These are phyloP conservation scores for Danio choprae DNA, from an alignment of 2,797 vertebrate species.

Conservation along the genomic window DNA sequence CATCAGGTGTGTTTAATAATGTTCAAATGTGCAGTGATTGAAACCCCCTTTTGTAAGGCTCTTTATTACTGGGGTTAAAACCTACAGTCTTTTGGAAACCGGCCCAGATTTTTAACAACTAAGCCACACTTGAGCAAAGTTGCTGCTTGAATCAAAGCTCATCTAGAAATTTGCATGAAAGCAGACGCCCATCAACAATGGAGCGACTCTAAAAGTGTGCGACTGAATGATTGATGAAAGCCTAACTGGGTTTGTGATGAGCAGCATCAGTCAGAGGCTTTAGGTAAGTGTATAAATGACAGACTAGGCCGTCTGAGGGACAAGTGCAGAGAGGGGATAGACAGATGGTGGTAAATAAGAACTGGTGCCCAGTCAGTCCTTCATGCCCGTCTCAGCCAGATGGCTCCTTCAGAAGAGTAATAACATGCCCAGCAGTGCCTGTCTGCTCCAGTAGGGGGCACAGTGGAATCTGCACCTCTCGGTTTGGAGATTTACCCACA, in stretches of 20 bases:
- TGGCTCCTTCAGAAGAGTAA: constrained; percentile 57
- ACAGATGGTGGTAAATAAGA: constrained; percentile 71
- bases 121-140: not conserved
- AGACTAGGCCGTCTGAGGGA: constrained; percentile 6
- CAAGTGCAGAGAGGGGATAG: constrained; percentile 30
- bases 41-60: not conserved
- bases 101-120: not conserved
- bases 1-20: too few species aligned
- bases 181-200: constrained; percentile 43
- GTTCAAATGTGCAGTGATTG: not conserved
- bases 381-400: constrained; percentile 67
- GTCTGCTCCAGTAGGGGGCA: constrained; percentile 55
- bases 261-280: constrained; percentile 17
- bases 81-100: not conserved
- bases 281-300: constrained; percentile 35
- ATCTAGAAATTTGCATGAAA: not conserved
- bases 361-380: constrained; percentile 57
- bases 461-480: not conserved
- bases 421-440: constrained; percentile 40
- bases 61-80: constrained; percentile 4
- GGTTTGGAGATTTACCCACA: constrained; percentile 1
- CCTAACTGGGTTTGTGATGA: constrained; percentile 11
- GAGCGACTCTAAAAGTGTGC: constrained; percentile 18
- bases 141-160: not conserved
- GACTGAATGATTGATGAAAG: constrained; percentile 35